Percentiles rank a stretch among this genome's conserved stretches.
Conservation (phyloP, 2,888 invertebrate species). For the Hypsopygia costalis region DNA sequence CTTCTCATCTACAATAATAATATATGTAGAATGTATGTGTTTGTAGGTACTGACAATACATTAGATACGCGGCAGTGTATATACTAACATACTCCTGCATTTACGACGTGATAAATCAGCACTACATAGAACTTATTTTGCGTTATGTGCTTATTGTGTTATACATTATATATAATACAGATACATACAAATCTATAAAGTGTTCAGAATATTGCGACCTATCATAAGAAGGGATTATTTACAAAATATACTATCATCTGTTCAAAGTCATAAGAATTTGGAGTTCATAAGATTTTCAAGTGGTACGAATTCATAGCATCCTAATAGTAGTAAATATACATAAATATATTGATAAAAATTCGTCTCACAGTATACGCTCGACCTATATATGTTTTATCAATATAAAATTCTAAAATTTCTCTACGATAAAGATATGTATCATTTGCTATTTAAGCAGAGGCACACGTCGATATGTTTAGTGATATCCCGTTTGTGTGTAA, state of each 20-base stretch:
- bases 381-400: conserved; percentile 46
- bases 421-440: conserved; percentile 73
- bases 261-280: conserved; percentile 76
- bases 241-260: conserved; percentile 71
- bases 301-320: conserved; percentile 69
- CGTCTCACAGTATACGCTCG: conserved; percentile 64
- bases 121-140: conserved; percentile 8
- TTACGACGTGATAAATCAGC: background rate
- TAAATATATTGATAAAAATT: conserved; percentile 72
- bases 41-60: conserved; percentile 1
- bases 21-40: background rate
- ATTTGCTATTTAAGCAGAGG: conserved; percentile 75
- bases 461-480: conserved; percentile 78
- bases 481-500: conserved; percentile 50
- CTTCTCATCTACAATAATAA: background rate
- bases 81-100: conserved; percentile 2
- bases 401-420: conserved; percentile 70
- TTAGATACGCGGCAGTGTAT: conserved; percentile 8
- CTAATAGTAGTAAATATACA: conserved; percentile 56
- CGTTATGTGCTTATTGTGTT: conserved; percentile 1
- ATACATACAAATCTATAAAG: conserved; percentile 47
- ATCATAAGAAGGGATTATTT: conserved; percentile 64
- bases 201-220: conserved; percentile 49
- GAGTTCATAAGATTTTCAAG: conserved; percentile 75
- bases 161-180: conserved; percentile 19